Evolutionary conservation across 2,797 vertebrate species (phyloP), one percentile per base, ranked within the genome.

Genomic region (Okamejei kenojei): DNA sequence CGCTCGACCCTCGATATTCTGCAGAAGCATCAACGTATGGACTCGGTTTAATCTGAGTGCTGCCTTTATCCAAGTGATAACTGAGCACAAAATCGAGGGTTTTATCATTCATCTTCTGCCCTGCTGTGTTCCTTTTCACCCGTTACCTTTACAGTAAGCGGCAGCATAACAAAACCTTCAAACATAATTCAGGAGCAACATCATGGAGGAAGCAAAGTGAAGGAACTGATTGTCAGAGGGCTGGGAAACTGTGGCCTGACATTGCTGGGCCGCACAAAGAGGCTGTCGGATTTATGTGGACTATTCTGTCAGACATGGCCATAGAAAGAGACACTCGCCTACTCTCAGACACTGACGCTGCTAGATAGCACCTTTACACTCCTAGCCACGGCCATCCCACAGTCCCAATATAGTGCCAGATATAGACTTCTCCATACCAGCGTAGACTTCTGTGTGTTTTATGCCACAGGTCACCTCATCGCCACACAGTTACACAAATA

Each of bases 61-160:
- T 73, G 65, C 10, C 68, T 45, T 54, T 38, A 38, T 29, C 90
- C 74, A 91, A 91, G 71, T 54, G 71, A 68, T 91, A 74, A 91
- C 35, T 54, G 38, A 91, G 9, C 32, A 91, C 21, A 91, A 74
- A 91, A 45, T 8, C 17, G 35, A 91, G 90, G 35, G 21, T 74
- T 91, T 91, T 74, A 91, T 91, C 74, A 91, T 91, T 91, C 38
- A 91, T 91, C 90, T 17, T 45, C 45, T 45, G 23, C 7, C 90
- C 54, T 54, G 71, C 45, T 74, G 54, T n/a, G 76, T 91, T 74
- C 65, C 73, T 54, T 73, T 74, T 5, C 74, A 91, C 74, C 35
- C 71, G 35, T 71, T 73, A 29, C 68, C 26, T 13, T 91, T 21
- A n/a, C n/a, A 35, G 19, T 73, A 7, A 74, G 73, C 38, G 29